Base-by-base conservation (phyloP, 2,888 invertebrate genomes). In the Coecobrya sp. region DNA sequence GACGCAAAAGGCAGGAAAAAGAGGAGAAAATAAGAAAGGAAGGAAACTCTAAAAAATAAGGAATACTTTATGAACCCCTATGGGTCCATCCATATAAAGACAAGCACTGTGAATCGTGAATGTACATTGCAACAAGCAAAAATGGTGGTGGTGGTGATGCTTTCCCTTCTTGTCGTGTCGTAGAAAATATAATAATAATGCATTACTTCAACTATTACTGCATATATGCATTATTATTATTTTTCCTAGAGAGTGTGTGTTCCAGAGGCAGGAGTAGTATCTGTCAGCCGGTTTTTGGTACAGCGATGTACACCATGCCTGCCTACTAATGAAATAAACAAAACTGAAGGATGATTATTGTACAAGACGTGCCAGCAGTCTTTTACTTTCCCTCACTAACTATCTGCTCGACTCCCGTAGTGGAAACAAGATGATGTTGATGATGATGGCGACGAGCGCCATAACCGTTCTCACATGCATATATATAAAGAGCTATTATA, bases 321-420 rank as follows among this genome's bases (percentile, higher is more conserved):
- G 89, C 68, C 45, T 91, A 86, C 86, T 91, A 91, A 91, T 91
- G 91, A 91, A 91, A 91, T 91, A 86, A 91, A 91, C 86, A 91
- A 91, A 91, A 86, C 91, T 91, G 86, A 91, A 79, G 79, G 79
- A 91, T 91, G 91, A 91, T 91, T 86, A 91, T 81, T 76, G 49
- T 30, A 73, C 45, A 86, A 86, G 91, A 91, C 91, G 79, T 91
- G 86, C 91, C 91, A 87, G 79, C 42, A 91, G 62, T 89, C 89
- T 70, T 70, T 89, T 84, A 84, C 86, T 91, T 86, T 85, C 86
- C 62, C 86, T 49, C 81, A 45, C 62, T 79, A 52, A 65, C 70
- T 85, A 79, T 85, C 85, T 65, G 68, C 30, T 62, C 62, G 19
- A 49, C 70, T 59, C 27, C 49, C 65, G 42, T 68, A 16, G 85